A percentile compares a stretch with the other conserved stretches of the same genome.
These are phyloP conservation scores for Triops cancriformis DNA, from an alignment of 1,140 invertebrate species.

Conservation along the genomic window DNA sequence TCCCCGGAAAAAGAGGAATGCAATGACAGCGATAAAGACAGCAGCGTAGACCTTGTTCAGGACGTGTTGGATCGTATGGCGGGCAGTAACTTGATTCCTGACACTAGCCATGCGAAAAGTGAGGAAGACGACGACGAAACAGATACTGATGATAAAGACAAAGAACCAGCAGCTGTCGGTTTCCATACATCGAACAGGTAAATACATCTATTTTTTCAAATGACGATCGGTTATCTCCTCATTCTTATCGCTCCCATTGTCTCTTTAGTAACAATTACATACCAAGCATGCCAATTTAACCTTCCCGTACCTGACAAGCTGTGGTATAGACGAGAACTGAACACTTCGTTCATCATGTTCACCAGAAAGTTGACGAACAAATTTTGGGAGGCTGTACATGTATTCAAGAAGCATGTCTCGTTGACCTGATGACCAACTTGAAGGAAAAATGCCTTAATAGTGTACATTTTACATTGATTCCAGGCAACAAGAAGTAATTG, in stretches of 20 bases:
- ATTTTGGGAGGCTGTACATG: not conserved
- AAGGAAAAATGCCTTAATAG: not conserved
- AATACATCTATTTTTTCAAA: not conserved
- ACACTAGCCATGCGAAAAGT: constrained; percentile 14
- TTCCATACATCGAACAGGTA: not conserved
- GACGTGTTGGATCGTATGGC: constrained; percentile 1
- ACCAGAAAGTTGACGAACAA: not conserved
- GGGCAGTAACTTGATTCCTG: not conserved
- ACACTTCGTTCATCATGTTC: not conserved
- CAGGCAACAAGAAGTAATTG: not conserved
- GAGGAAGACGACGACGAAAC: constrained; percentile 23
- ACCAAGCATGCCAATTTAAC: too few relatives aligned
- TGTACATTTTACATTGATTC: not conserved
- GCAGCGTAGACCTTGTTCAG: not conserved
- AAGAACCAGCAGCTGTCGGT: not conserved
- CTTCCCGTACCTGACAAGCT: too few relatives aligned
- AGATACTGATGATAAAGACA: constrained; percentile 18
- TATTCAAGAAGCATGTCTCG: not conserved
- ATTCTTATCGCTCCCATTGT: not conserved
- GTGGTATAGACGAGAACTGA: too few relatives aligned
- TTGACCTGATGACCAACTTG: constrained; percentile 13
- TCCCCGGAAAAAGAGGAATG: constrained; percentile 20
- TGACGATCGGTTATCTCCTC: not conserved
- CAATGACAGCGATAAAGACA: constrained; percentile 14
- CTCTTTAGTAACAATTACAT: not conserved